Conservation (phyloP, 1,140 invertebrate species). For the Caenorhabditis inopinata region DNA sequence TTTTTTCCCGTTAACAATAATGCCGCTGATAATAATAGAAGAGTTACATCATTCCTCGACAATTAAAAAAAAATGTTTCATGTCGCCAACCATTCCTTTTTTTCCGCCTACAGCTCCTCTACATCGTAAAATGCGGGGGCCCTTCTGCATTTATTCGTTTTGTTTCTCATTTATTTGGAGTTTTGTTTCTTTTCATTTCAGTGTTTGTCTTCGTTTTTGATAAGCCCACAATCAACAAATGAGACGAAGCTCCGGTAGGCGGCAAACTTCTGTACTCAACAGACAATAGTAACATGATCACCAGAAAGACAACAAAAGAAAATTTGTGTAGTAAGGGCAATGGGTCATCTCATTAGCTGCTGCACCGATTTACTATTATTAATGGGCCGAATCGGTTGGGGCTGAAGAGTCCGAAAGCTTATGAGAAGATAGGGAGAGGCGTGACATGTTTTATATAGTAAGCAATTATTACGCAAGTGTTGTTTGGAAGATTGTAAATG, state of each 20-base stretch:
- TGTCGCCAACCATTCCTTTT: neutral
- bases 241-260: slow-evolving; percentile 21
- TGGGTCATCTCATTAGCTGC: slow-evolving; percentile 30
- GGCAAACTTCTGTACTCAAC: neutral
- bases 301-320: neutral
- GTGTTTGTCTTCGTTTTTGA: neutral
- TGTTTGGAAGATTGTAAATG: slow-evolving; percentile 33
- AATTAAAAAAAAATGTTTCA: slow-evolving; percentile 8
- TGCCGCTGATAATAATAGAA: neutral
- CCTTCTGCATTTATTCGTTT: neutral
- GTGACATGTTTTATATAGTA: slow-evolving; percentile 30
- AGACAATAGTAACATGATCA: neutral
- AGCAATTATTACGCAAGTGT: slow-evolving; percentile 34
- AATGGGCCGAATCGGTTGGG: neutral
- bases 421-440: neutral
- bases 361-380: neutral
- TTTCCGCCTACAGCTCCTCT: neutral
- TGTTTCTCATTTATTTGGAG: neutral
- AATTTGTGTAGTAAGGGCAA: neutral
- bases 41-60: slow-evolving; percentile 18
- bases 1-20: neutral
- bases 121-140: neutral
- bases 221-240: neutral
- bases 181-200: neutral
- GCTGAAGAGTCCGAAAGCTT: neutral